Evolutionary conservation across 2,113 vertebrate genomes (phyloP).

Genomic region (Dascyllus trimaculatus): DNA sequence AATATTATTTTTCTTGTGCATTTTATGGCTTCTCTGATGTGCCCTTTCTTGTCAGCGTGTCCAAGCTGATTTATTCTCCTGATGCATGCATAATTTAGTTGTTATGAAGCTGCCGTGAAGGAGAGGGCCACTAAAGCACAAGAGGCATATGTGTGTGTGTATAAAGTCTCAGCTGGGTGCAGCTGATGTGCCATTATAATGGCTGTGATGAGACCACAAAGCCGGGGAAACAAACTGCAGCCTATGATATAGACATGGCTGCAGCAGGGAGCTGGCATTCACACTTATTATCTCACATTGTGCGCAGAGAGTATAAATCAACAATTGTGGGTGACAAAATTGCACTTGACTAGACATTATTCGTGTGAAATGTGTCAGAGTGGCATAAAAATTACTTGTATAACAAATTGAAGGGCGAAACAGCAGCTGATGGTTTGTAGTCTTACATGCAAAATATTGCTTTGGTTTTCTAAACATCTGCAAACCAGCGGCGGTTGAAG

Average conservation of each 20-base stretch:
- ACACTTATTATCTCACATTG: constrained; percentile 61
- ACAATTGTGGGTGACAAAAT: constrained; percentile 51
- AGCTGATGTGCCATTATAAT: constrained; percentile 70
- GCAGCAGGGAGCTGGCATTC: constrained; percentile 47
- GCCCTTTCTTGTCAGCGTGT: constrained; percentile 83
- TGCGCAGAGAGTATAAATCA: constrained; percentile 50
- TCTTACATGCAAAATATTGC: background rate
- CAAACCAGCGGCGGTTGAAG: background rate
- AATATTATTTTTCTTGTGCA: constrained; percentile 73
- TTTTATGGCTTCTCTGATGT: constrained; percentile 72
- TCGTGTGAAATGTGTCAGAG: constrained; percentile 50
- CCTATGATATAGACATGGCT: constrained; percentile 52
- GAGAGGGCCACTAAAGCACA: constrained; percentile 72
- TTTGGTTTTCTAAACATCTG: constrained; percentile 19
- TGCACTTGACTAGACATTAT: constrained; percentile 44
- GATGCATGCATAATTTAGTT: constrained; percentile 84
- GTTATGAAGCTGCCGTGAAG: constrained; percentile 78
- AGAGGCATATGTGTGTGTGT: constrained; percentile 37
- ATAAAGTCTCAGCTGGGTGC: constrained; percentile 69
- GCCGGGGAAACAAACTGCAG: constrained; percentile 54
- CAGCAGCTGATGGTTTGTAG: background rate
- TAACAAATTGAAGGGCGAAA: constrained; percentile 26
- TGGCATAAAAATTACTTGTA: constrained; percentile 18
- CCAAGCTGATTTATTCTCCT: constrained; percentile 82
- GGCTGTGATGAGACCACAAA: constrained; percentile 68